A percentile compares a stretch with the other conserved stretches of the same genome.
Conservation (phyloP, 2,113 vertebrate species). For the Ovis aries region DNA sequence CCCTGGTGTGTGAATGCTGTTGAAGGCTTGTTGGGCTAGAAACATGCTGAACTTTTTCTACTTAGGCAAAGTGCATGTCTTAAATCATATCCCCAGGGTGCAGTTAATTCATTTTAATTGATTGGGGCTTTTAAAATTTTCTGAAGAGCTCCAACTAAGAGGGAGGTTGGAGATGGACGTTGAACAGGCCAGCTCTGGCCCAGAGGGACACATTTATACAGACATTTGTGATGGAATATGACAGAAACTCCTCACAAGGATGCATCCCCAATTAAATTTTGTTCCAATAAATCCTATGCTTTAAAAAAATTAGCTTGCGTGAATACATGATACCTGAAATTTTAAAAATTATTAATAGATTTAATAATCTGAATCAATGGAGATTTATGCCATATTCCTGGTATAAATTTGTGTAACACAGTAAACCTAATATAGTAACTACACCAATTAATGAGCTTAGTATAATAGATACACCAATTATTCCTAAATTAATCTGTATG, state of each 20-base stretch:
- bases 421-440: background rate
- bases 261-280: background rate
- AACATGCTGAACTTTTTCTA: background rate
- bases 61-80: background rate
- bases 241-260: background rate
- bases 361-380: background rate
- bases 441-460: background rate
- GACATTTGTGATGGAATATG: background rate
- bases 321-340: background rate
- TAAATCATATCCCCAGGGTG: background rate
- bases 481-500: background rate
- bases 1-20: background rate
- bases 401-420: background rate
- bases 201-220: rapidly evolving
- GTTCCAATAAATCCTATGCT: background rate
- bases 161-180: background rate
- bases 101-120: background rate
- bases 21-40: background rate
- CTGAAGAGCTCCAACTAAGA: background rate
- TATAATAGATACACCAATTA: background rate
- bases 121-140: background rate
- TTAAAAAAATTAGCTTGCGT: background rate
- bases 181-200: rapidly evolving
- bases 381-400: background rate
- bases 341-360: background rate